These are phyloP conservation scores for Oophaga pumilio DNA, from an alignment of 2,113 vertebrate genomes.

Conservation along the genomic window DNA sequence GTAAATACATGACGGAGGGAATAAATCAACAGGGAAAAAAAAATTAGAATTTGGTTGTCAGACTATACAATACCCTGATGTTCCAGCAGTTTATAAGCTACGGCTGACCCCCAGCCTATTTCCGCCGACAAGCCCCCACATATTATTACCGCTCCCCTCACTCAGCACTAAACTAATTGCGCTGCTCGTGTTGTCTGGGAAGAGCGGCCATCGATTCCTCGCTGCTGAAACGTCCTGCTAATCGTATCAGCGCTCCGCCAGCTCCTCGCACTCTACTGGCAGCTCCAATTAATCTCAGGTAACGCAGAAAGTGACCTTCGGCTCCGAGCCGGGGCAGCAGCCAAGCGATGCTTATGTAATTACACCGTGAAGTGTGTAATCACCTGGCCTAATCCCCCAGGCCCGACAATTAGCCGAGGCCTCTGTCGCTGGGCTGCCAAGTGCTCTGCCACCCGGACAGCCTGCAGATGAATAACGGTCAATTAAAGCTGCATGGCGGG, in stretches of 20 bases:
- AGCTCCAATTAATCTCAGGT: conserved; percentile 99
- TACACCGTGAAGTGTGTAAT: conserved; percentile 93
- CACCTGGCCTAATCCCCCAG: conserved; percentile 89
- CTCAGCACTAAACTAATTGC: conserved; percentile 80
- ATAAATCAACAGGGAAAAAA: neutral
- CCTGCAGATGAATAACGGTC: conserved; percentile 89
- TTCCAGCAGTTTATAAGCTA: neutral
- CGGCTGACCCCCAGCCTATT: neutral
- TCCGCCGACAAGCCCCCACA: conserved; percentile 1
- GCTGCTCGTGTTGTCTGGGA: conserved; percentile 71
- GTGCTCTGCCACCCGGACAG: conserved; percentile 75
- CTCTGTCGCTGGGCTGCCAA: conserved; percentile 77
- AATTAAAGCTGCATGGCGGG: conserved; percentile 87
- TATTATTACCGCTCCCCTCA: conserved; percentile 56
- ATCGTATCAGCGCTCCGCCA: conserved; percentile 87
- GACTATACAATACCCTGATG: neutral
- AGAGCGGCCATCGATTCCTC: conserved; percentile 80
- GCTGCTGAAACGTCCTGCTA: conserved; percentile 92
- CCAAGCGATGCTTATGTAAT: conserved; percentile 96
- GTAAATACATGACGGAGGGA: neutral
- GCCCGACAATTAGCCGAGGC: conserved; percentile 90
- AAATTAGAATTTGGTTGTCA: neutral
- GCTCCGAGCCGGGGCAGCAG: conserved; percentile 82
- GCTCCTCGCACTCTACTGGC: conserved; percentile 84
- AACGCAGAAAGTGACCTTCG: conserved; percentile 88